These are phyloP conservation scores for Trilocha varians DNA, from an alignment of 2,888 invertebrate species.

Conservation along the genomic window DNA sequence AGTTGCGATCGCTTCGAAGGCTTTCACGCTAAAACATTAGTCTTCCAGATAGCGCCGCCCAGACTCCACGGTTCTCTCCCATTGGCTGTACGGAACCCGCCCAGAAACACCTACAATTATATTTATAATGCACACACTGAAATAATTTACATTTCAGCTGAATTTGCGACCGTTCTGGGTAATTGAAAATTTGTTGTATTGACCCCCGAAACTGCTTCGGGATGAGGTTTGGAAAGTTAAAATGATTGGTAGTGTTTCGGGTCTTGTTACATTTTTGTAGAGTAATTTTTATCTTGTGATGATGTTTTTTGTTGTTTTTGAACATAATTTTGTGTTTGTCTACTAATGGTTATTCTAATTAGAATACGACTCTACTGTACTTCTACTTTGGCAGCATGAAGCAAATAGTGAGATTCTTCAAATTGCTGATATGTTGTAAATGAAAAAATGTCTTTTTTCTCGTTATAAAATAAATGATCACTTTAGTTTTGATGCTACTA, in stretches of 20 bases:
- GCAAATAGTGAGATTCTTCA: too few species aligned
- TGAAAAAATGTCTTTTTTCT: too few species aligned
- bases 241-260: slow-evolving; percentile 43
- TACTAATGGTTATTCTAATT: too few species aligned
- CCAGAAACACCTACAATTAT: slow-evolving; percentile 68
- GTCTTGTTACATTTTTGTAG: neutral
- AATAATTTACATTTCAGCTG: slow-evolving; percentile 73
- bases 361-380: too few species aligned
- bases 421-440: too few species aligned
- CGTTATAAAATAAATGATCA: too few species aligned
- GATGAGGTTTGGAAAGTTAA: slow-evolving; percentile 34
- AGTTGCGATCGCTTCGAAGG: slow-evolving; percentile 49
- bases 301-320: too few species aligned
- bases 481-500: too few species aligned
- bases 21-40: slow-evolving; percentile 65
- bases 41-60: slow-evolving; percentile 61
- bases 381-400: too few species aligned
- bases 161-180: slow-evolving; percentile 69
- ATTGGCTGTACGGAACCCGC: slow-evolving; percentile 55
- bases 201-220: slow-evolving; percentile 54
- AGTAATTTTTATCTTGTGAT: neutral
- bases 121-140: slow-evolving; percentile 70
- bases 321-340: too few species aligned
- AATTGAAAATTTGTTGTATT: slow-evolving; percentile 74
- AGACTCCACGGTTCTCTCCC: slow-evolving; percentile 31